Conservation (phyloP, 1,140 invertebrate species). For the Leucophenga varia region DNA sequence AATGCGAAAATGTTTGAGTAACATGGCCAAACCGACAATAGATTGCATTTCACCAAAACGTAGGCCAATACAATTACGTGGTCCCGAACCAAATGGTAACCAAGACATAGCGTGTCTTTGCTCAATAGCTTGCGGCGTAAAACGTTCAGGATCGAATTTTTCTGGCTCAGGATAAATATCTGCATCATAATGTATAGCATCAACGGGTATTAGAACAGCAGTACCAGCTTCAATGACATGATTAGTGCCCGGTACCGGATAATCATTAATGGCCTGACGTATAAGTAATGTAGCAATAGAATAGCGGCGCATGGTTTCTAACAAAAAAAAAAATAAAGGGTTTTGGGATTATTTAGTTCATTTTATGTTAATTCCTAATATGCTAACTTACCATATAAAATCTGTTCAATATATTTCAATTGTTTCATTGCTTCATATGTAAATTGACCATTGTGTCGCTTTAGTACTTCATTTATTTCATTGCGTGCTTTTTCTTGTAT, state of each 20-base stretch:
- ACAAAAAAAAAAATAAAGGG: conserved; percentile 3
- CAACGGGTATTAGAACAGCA: conserved; percentile 58
- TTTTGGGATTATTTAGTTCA: too few relatives aligned
- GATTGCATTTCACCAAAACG: conserved; percentile 40
- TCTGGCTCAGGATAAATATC: conserved; percentile 62
- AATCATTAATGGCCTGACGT: conserved; percentile 35
- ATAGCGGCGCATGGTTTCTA: conserved; percentile 59
- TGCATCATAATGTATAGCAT: conserved; percentile 60
- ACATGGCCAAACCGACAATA: conserved; percentile 24
- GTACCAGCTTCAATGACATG: conserved; percentile 56
- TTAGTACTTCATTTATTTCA: conserved; percentile 57
- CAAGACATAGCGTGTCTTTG: conserved; percentile 61
- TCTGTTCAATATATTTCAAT: conserved; percentile 62
- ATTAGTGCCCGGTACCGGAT: conserved; percentile 43
- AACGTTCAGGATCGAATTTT: conserved; percentile 65
- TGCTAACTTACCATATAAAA: conserved; percentile 56
- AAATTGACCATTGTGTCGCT: conserved; percentile 57
- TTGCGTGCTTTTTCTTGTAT: conserved; percentile 58
- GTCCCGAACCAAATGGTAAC: conserved; percentile 72
- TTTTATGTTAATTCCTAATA: too few relatives aligned
- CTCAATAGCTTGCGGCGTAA: conserved; percentile 57
- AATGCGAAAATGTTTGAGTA: conserved; percentile 49
- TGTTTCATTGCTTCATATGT: conserved; percentile 61
- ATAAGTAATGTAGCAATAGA: conserved; percentile 42
- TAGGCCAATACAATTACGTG: conserved; percentile 64